These are phyloP conservation scores for Callithrix jacchus DNA, from an alignment of 2,113 vertebrate genomes.

Conservation along the genomic window DNA sequence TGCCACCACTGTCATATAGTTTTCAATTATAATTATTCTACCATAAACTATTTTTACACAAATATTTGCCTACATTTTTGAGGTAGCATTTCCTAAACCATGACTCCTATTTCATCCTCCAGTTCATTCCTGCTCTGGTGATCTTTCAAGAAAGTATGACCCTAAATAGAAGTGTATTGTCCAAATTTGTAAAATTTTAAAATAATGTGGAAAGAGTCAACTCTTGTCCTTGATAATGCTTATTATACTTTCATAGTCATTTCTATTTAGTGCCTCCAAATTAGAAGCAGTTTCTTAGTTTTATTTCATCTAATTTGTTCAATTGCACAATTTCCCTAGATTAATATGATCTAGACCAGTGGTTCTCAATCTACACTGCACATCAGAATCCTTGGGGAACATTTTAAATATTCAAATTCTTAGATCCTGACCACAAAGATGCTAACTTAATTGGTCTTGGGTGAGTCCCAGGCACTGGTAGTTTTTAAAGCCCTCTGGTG, in stretches of 20 bases:
- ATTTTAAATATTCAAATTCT: not conserved
- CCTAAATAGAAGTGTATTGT: not conserved
- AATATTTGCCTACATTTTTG: not conserved
- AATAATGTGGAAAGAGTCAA: too few species aligned
- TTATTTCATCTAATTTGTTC: not conserved
- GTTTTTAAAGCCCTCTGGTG: not conserved
- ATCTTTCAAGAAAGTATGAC: not conserved
- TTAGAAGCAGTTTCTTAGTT: not conserved
- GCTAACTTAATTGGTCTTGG: not conserved
- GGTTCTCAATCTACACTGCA: not conserved
- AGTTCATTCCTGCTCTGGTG: not conserved
- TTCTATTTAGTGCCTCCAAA: not conserved
- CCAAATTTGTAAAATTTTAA: not conserved
- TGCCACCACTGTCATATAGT: not conserved
- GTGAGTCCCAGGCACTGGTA: not conserved
- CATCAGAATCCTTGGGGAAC: not conserved
- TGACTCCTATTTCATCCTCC: accelerated
- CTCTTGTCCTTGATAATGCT: not conserved
- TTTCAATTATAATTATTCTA: not conserved
- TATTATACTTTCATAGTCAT: not conserved
- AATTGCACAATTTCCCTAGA: not conserved
- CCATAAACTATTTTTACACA: not conserved
- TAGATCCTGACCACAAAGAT: not conserved
- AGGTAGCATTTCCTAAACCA: not conserved
- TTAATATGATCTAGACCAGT: not conserved